Base-by-base conservation (phyloP, 2,888 invertebrate genomes). In the Piscicola geometra region DNA sequence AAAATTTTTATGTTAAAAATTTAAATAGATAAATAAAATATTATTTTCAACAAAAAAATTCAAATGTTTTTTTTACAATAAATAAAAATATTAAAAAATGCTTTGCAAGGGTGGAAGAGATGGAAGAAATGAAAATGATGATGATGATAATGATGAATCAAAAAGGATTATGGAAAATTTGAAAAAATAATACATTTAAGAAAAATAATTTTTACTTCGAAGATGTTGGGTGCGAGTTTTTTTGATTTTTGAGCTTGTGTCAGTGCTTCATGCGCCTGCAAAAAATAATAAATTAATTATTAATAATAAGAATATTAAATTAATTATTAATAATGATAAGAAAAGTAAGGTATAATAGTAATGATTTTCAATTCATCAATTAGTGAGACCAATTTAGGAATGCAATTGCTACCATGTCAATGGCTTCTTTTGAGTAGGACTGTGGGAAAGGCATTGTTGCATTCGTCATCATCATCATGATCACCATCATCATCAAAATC, bases 371-470 rank as follows among this genome's bases (percentile, higher is more conserved):
- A 18, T 18, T 18, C 5, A 56, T 18, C n/a, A 56, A 56, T 25
- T 18, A 56, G 3, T 18, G n/a, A 18, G n/a, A 56, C n/a, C 9
- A 25, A 56, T 25, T 25, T 25, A 56, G n/a, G n/a, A 56, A 25
- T n/a, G n/a, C 3, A 41, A 41, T 41, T 9, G 15, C 15, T 5
- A 56, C 60, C 60, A 56, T 5, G 82, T 94, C 91, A 82, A 98
- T 93, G 81, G 97, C 93, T 87, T 94, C 94, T 88, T 94, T 93
- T 80, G 97, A 94, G 89, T 98, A 99, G 87, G 94, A 94, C 98
- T 99, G 89, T 76, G 90, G n/a, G n/a, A n/a, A n/a, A n/a, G n/a
- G n/a, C n/a, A n/a, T n/a, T n/a, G n/a, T n/a, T n/a, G n/a, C n/a
- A n/a, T n/a, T n/a, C n/a, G n/a, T n/a, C n/a, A 90, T 85, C 15